Evolutionary conservation across 64 coral and sea anemone species (phyloP), one percentile per base, ranked within the genome.

Genomic region (Stichodactyla helianthus): DNA sequence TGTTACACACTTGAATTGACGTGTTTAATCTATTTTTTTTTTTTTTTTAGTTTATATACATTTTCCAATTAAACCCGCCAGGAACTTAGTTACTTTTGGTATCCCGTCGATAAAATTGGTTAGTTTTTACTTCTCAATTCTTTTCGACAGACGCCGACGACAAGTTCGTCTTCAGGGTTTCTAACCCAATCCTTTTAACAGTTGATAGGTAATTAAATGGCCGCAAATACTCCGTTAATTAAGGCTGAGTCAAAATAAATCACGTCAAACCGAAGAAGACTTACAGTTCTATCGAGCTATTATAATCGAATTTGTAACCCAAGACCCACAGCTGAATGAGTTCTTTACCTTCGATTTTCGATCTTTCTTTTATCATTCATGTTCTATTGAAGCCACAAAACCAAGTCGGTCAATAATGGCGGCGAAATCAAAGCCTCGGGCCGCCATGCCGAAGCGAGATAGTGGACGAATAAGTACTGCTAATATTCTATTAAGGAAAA

Each of bases 121-220:
- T 60, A 59, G 71, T 79, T 54, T 67, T 58, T 77, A 50, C 6
- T 90, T 56, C 27, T 85, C 58, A 85, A 51, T 62, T 86, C 82
- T 79, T 85, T 77, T 51, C 54, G 27, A 62, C 82, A 59, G 44
- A 52, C 78, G 12, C 78, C 78, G 78, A 81, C 78, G 50, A 81
- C 78, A 81, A 20, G 31, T 23, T 52, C 52, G 15, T 81, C 52
- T 50, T 19, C 5, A 81, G 16, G 31, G 22, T 74, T 74, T 28
- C 10, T 13, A 74, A 74, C 25, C 68, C 25, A 74, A 74, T 74
- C 68, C 78, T 81, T 81, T 81, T 81, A 81, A 54, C 78, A 81
- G 78, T 81, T 22, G 50, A 81, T 81, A 52, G 78, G 53, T 81
- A 81, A 81, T 81, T 81, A 81, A 81, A 81, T 81, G 78, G 35